Base-by-base conservation (phyloP, 2,888 invertebrate genomes). In the Syrphus vitripennis region DNA sequence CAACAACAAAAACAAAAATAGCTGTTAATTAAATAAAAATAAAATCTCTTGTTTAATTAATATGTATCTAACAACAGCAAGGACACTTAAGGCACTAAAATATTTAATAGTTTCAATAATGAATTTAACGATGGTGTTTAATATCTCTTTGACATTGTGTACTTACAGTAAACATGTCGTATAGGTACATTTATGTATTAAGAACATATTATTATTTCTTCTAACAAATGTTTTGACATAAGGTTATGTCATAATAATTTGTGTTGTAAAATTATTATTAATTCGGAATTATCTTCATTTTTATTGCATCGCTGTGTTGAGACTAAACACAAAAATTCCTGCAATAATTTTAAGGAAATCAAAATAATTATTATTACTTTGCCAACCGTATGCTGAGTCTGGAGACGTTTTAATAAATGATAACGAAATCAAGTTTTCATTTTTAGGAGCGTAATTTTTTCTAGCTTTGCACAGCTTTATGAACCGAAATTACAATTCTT, bases 61-160 rank as follows among this genome's bases (percentile, higher is more conserved):
- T 77, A 61, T 37, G 75, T 76, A 57, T 50, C 59, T 65, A 50
- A 59, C 65, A 50, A 61, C 48, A 26, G 40, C 21, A 6, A 34
- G 37, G 26, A 37, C 26, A 34, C 21, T 50, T 12, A 16, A 53
- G 63, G 19, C 50, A 75, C 26, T 55, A 29, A 26, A 40, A 16
- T 34, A 37, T 45, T 83, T 83, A 59, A 83, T 77, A 77, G 82
- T 83, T 83, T 83, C 82, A 83, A 83, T 83, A 67, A 83, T 77
- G 67, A 77, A 83, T 83, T 83, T 72, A 40, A 83, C 72, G 77
- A 83, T 67, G 59, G n/a, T n/a, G n/a, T n/a, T 77, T 77, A 57
- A 76, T 76, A 69, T 69, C 61, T 42, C 69, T 59, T 74, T 80
- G 55, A 74, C 80, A 69, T n/a, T n/a, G n/a, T 74, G 61, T 40